Conservation (phyloP, 2,113 vertebrate species). For the Erpornis zantholeuca region DNA sequence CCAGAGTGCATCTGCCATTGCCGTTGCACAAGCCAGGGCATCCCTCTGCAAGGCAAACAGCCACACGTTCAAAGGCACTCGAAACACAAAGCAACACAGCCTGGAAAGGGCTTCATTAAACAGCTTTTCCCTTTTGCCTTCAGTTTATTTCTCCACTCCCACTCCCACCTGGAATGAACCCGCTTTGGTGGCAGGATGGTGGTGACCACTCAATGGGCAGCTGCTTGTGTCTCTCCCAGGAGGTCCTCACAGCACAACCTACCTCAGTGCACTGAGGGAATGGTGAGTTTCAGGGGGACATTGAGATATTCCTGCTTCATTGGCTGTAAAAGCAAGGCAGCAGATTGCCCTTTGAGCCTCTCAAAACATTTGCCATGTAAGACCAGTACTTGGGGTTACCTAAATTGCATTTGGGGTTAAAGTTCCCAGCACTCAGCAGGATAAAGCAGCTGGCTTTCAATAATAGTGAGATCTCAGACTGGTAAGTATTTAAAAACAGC, state of each 20-base stretch:
- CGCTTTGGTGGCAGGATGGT: neutral
- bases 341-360: neutral
- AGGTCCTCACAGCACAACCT: neutral
- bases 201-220: neutral
- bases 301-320: neutral
- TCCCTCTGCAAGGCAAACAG: conserved; percentile 86
- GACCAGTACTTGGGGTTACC: neutral
- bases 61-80: neutral
- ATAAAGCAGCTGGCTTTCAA: neutral
- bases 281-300: neutral
- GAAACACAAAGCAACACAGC: neutral
- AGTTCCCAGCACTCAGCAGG: neutral
- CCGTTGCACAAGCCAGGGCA: conserved; percentile 96
- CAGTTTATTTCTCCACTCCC: neutral
- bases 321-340: neutral
- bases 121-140: neutral
- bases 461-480: neutral
- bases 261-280: neutral
- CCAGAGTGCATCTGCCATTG: conserved; percentile 96
- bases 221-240: neutral
- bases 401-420: neutral
- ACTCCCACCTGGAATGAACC: neutral
- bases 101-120: neutral
- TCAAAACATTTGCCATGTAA: neutral
- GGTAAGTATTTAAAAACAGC: neutral